Percentiles rank a stretch among this genome's conserved stretches.
Conservation (phyloP, 1,140 invertebrate species). For the Bombus vancouverensis region DNA sequence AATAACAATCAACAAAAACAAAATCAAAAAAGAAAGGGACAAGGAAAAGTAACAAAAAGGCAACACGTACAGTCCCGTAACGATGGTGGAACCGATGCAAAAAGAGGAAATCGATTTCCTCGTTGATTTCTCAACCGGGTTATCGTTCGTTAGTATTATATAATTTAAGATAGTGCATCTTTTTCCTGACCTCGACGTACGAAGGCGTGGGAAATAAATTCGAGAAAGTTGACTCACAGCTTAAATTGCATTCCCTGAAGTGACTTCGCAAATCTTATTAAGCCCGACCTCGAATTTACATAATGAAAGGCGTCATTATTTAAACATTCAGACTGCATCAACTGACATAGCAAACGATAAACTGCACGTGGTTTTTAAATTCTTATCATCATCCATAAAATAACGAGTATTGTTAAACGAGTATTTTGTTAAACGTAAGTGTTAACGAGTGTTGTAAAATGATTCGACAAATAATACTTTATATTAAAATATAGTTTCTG, state of each 20-base stretch:
- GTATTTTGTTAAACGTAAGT: no score
- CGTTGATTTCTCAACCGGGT: neutral
- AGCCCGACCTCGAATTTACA: conserved; percentile 10
- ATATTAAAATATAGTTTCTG: no score
- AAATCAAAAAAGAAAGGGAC: neutral
- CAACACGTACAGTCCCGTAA: neutral
- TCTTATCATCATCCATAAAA: neutral
- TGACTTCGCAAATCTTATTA: conserved; percentile 11
- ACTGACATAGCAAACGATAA: neutral
- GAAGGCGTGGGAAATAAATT: conserved; percentile 22
- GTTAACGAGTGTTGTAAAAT: no score
- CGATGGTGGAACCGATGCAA: neutral
- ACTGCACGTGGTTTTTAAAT: neutral
- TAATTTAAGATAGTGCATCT: conserved; percentile 4
- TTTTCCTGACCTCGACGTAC: no score
- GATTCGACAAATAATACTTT: no score
- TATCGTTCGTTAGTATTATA: conserved; percentile 12
- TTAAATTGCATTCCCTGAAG: neutral
- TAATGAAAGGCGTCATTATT: neutral
- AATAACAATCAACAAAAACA: neutral
- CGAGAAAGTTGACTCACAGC: neutral
- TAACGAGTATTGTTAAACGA: no score
- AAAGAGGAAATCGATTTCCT: conserved; percentile 7
- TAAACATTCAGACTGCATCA: neutral
- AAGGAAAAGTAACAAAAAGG: neutral